These are phyloP conservation scores for Parotocinclus haroldoi DNA, from an alignment of 2,797 vertebrate genomes.

Conservation along the genomic window DNA sequence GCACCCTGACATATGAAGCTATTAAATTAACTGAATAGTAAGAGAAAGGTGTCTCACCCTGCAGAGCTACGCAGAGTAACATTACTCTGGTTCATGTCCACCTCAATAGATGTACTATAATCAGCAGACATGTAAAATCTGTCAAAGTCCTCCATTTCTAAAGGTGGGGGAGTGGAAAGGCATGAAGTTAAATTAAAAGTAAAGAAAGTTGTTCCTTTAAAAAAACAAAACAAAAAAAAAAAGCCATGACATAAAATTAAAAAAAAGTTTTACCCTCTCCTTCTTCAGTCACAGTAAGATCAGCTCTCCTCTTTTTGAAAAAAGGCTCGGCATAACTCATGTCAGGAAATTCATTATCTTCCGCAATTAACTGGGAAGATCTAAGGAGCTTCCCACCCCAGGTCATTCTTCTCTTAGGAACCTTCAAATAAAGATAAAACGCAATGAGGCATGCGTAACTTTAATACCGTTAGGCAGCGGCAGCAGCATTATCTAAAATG, in stretches of 20 bases:
- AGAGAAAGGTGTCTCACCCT: conserved; percentile 50
- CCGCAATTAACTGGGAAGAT: not conserved
- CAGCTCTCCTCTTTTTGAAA: conserved; percentile 61
- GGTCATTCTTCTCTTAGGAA: conserved; percentile 85
- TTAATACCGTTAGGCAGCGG: not conserved
- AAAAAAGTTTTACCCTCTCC: conserved; percentile 55
- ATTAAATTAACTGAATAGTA: too few relatives aligned
- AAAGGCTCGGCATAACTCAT: conserved; percentile 56
- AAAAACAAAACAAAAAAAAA: not conserved
- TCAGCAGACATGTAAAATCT: conserved; percentile 57
- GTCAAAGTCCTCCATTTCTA: conserved; percentile 67
- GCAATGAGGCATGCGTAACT: not conserved
- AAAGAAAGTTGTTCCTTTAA: not conserved
- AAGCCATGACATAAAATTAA: too few relatives aligned
- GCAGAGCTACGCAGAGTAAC: conserved; percentile 56
- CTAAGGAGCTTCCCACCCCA: conserved; percentile 85
- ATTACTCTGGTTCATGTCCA: conserved; percentile 57
- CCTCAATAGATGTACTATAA: conserved; percentile 51
- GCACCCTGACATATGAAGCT: too few relatives aligned
- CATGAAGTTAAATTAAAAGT: not conserved
- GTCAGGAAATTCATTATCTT: conserved; percentile 44
- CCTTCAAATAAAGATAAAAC: conserved; percentile 57
- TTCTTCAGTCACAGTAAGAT: conserved; percentile 51
- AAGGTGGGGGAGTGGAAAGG: not conserved
- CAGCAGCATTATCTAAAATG: too few relatives aligned